These are phyloP conservation scores for Enteromius treurensis DNA, from an alignment of 2,797 vertebrate genomes.

Conservation along the genomic window DNA sequence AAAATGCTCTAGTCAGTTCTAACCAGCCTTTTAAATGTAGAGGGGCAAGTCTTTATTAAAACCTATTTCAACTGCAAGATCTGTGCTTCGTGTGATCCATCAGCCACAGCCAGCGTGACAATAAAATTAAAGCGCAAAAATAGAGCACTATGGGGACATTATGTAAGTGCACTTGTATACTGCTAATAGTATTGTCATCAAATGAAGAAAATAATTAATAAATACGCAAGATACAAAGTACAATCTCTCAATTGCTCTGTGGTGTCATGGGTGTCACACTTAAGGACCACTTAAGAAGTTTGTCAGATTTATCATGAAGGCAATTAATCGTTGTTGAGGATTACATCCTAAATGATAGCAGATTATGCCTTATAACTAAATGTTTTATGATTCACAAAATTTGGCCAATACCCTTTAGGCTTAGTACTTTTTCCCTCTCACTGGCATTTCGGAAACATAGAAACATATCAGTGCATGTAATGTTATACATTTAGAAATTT, in stretches of 20 bases:
- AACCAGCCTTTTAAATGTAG: background rate
- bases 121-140: no score
- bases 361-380: constrained; percentile 7
- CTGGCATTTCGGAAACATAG: background rate
- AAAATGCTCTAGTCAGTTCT: background rate
- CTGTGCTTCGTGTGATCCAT: no score
- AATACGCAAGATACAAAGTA: background rate
- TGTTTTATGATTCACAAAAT: background rate
- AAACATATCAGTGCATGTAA: background rate
- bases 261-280: background rate
- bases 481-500: background rate
- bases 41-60: background rate
- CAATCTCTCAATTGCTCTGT: background rate
- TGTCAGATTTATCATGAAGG: background rate
- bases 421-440: background rate
- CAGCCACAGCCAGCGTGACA: no score
- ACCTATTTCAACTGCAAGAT: no score
- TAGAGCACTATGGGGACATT: no score
- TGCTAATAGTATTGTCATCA: background rate
- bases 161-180: no score
- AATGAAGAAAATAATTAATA: background rate
- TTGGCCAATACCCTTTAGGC: background rate
- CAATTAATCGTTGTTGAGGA: background rate
- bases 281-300: background rate
- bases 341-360: constrained; percentile 5